Evolutionary conservation across 1,140 invertebrate genomes (phyloP).

Genomic region (Brachionus rubens): DNA sequence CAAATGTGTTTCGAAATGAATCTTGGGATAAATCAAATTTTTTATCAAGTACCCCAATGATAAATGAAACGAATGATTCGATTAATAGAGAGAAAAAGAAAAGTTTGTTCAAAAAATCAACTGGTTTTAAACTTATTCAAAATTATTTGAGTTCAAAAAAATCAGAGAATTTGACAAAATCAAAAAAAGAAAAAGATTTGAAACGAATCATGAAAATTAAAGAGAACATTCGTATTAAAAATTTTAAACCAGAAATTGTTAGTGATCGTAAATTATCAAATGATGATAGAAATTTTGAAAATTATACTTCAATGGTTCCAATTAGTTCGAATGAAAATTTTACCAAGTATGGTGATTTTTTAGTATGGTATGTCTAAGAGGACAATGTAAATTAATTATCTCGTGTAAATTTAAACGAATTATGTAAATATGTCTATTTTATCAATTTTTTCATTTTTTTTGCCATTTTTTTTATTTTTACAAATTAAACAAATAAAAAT

Average conservation of each 20-base stretch:
- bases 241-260: neutral
- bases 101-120: neutral
- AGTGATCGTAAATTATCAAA: neutral
- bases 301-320: constrained; percentile 22
- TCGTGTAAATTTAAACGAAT: too few relatives aligned
- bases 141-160: neutral
- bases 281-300: constrained; percentile 22
- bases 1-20: neutral
- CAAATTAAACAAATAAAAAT: neutral
- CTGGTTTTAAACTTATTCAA: neutral
- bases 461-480: neutral
- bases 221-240: neutral
- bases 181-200: neutral
- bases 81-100: neutral
- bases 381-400: neutral
- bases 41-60: neutral
- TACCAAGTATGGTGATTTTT: constrained; percentile 25
- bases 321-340: neutral
- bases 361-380: constrained; percentile 13
- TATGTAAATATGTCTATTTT: too few relatives aligned
- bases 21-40: constrained; percentile 12
- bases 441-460: too few relatives aligned
- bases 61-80: neutral
- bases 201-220: constrained; percentile 19
- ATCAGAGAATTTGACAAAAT: neutral